Evolutionary conservation across 2,113 vertebrate species (phyloP).

Genomic region (Corydoras sp.): DNA sequence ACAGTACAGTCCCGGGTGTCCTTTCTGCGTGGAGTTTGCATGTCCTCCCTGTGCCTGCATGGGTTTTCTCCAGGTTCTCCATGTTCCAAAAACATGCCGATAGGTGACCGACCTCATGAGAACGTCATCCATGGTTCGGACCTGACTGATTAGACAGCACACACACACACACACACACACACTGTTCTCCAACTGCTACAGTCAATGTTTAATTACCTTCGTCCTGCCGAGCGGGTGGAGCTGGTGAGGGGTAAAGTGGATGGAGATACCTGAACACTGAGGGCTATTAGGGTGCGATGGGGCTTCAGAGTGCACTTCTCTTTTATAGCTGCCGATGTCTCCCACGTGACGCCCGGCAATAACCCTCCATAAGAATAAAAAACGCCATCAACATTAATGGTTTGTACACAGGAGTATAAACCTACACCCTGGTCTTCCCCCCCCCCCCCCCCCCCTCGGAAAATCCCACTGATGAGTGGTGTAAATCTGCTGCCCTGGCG

Average conservation of each 20-base stretch:
- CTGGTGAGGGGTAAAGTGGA: constrained; percentile 4
- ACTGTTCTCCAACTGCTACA: too few relatives aligned
- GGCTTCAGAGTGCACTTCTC: constrained; percentile 31
- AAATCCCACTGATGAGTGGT: constrained; percentile 36
- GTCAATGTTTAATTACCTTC: constrained; percentile 4
- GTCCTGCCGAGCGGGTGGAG: constrained; percentile 7
- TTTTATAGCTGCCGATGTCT: constrained; percentile 40
- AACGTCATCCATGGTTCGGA: too few relatives aligned
- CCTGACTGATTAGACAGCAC: too few relatives aligned
- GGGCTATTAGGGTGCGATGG: constrained; percentile 30
- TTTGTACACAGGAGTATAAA: constrained; percentile 18
- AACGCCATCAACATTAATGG: constrained; percentile 30
- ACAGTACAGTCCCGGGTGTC: too few relatives aligned
- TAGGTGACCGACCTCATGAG: too few relatives aligned
- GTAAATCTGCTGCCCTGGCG: constrained; percentile 37
- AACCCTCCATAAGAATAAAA: constrained; percentile 43
- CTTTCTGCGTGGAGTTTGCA: too few relatives aligned
- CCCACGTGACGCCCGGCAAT: constrained; percentile 38
- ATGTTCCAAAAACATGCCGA: too few relatives aligned
- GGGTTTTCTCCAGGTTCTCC: too few relatives aligned
- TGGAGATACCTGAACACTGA: constrained; percentile 4
- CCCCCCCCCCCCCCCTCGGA: constrained; percentile 16
- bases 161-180: too few relatives aligned
- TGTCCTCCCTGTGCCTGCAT: too few relatives aligned
- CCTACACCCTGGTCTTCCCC: background rate